Base-by-base conservation (phyloP, 2,888 invertebrate species). In the Yponomeuta plumbellus region DNA sequence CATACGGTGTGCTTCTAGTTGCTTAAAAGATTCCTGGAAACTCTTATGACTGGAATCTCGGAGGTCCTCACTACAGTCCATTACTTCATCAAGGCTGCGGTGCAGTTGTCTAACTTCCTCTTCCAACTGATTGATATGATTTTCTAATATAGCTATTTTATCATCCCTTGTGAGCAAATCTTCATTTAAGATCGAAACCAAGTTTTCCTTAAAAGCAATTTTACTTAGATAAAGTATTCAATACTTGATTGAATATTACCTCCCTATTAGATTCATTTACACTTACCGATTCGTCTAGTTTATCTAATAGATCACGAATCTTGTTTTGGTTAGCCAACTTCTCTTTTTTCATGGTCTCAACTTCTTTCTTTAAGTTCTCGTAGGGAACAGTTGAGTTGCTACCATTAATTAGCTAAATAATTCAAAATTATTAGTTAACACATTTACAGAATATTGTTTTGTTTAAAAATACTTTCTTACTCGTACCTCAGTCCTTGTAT, bases 1-100 rank as follows among this genome's bases (percentile, higher is more conserved):
- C 17, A 52, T 81, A 91, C 90, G 88, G 70, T 88, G 88, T 61
- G 89, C 88, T 73, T 89, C 86, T 71, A 89, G 78, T 72, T 74
- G 79, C 69, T 80, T 79, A 23, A 85, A 68, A 1, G 85, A 79
- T 59, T 80, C 72, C 44, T 52, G 44, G 44, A 52, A 52, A 5
- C 44, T 52, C 44, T 52, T 13, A 17, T 52, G 44, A 13, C 44
- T 52, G 13, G 44, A 52, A 58, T 79, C 77, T 70, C 75, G 80
- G 21, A 88, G 77, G 72, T 85, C 72, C 75, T 88, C 84, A 57
- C 88, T 81, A 65, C 81, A 75, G 56, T 81, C 76, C 23, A 88
- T 73, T 1, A 79, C 80, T 67, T 77, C 72, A 11, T 71, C 75
- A 66, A 40, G 90, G 76, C 70, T 74, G 1, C 64, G 64, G 26